Percentiles rank a stretch among this genome's conserved stretches.
These are phyloP conservation scores for Phrynocephalus guinanensis DNA, from an alignment of 2,797 vertebrate species.

Conservation along the genomic window DNA sequence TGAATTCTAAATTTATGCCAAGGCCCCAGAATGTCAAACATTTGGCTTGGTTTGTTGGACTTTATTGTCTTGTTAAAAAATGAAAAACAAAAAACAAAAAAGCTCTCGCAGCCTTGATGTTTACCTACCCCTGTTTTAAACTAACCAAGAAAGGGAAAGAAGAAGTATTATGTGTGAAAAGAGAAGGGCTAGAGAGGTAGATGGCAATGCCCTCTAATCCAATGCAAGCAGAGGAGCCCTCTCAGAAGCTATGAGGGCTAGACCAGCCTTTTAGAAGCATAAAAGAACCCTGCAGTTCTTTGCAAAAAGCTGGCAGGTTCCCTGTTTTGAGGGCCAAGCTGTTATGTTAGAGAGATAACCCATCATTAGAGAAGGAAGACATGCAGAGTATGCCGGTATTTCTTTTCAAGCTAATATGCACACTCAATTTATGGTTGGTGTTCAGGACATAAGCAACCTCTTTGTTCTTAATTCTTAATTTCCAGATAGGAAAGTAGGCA, in stretches of 20 bases:
- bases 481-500: no score
- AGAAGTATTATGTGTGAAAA: not conserved
- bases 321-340: not conserved
- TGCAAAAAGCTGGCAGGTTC: not conserved
- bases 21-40: not conserved
- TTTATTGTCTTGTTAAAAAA: not conserved
- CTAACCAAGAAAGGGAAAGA: not conserved
- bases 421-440: no score
- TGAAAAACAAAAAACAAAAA: no score
- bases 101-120: not conserved
- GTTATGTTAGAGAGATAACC: no score
- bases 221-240: not conserved
- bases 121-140: conserved; percentile 11
- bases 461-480: no score
- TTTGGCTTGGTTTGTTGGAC: not conserved
- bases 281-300: conserved; percentile 6
- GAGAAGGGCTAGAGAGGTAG: not conserved
- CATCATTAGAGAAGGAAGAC: no score
- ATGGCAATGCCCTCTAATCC: not conserved
- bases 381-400: no score
- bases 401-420: no score
- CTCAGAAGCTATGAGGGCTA: conserved; percentile 15
- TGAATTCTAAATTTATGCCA: not conserved
- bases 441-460: no score
- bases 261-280: not conserved